phyloP scores from a whole-genome alignment of 2,113 vertebrate species.

The Sciurus niger region DNA sequence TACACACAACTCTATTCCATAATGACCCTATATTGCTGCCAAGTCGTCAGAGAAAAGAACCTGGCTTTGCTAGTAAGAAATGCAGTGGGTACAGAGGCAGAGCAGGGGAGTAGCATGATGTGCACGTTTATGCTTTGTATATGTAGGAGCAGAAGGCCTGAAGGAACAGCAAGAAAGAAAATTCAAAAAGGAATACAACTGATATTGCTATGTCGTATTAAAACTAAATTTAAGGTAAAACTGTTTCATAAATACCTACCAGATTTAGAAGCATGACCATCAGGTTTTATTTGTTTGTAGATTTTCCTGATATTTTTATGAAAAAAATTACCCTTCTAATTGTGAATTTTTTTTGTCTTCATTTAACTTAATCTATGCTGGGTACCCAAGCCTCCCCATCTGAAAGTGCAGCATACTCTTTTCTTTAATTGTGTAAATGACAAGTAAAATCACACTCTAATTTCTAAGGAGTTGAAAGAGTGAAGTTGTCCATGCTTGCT shows the following conservation, averaged over 20 bases:
- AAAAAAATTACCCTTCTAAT: neutral
- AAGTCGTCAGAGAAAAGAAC: neutral
- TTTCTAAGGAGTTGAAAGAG: constrained; percentile 44
- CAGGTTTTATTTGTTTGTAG: neutral
- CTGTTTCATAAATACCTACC: neutral
- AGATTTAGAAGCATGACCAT: neutral
- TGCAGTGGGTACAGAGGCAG: neutral
- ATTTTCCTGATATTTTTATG: neutral
- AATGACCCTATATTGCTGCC: neutral
- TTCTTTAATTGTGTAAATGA: constrained; percentile 53
- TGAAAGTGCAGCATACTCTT: neutral
- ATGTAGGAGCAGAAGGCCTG: neutral
- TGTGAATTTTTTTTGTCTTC: neutral
- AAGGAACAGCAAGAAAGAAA: neutral
- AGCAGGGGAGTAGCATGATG: rapidly evolving
- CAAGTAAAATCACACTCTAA: constrained; percentile 11
- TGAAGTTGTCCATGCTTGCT: constrained; percentile 12
- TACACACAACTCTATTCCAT: neutral
- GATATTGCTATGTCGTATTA: neutral
- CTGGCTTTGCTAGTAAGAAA: neutral
- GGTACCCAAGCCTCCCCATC: rapidly evolving
- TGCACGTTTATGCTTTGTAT: neutral
- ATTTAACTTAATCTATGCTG: neutral
- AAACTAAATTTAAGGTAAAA: neutral
- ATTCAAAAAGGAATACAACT: neutral